Conservation (phyloP, 1,140 invertebrate species). For the Euborellia annulipes region DNA sequence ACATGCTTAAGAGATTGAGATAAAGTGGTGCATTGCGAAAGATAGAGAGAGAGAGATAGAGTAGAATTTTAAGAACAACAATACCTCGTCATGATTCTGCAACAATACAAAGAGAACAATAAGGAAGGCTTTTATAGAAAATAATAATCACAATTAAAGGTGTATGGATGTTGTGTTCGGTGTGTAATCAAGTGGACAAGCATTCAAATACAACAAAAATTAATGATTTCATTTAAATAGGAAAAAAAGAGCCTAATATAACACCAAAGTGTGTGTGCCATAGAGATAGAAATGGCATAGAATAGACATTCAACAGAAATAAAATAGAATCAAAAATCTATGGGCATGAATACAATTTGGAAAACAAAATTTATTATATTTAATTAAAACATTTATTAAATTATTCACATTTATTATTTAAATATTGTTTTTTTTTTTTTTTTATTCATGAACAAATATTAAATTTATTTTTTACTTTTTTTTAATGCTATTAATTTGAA, state of each 20-base stretch:
- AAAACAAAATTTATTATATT: too few relatives aligned
- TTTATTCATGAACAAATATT: background rate
- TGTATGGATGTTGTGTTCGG: background rate
- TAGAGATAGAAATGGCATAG: too few relatives aligned
- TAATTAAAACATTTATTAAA: background rate
- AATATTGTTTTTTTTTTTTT: background rate
- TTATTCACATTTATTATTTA: background rate
- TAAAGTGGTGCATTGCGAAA: background rate
- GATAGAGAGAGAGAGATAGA: background rate
- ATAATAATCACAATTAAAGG: background rate
- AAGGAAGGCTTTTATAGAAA: constrained; percentile 3
- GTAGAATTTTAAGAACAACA: constrained; percentile 10
- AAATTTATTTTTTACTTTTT: background rate
- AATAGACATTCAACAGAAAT: background rate
- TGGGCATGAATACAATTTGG: constrained; percentile 1
- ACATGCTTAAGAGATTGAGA: background rate
- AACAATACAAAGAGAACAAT: constrained; percentile 16
- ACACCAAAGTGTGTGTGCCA: background rate
- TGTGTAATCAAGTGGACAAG: constrained; percentile 13
- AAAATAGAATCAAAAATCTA: constrained; percentile 2
- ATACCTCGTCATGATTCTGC: constrained; percentile 22
- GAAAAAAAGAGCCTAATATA: constrained; percentile 18
- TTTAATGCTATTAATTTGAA: background rate
- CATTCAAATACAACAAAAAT: constrained; percentile 22
- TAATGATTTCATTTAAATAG: constrained; percentile 9